Evolutionary conservation across 1,140 invertebrate genomes (phyloP), one percentile per base, ranked within the genome.

Genomic region (Nasonia vitripennis): DNA sequence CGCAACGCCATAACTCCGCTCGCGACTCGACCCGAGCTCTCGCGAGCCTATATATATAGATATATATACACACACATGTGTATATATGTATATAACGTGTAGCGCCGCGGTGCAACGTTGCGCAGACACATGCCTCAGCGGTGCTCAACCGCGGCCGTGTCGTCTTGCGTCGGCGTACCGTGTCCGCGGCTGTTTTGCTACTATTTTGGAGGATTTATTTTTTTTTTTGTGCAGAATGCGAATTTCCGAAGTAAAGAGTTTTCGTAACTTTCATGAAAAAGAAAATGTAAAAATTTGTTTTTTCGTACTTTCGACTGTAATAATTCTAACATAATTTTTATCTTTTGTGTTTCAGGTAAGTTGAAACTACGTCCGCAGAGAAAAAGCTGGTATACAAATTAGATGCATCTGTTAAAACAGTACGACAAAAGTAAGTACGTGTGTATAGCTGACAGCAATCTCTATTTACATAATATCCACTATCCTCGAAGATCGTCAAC

Each of bases 1-100:
- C 91, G 91, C 90, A 92, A 92, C 89, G 80, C 90, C 88, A 90
- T 92, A 90, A 90, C 87, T 88, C 86, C 84, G 84, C 87, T 84
- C 68, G 48, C 78, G 82, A 41, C 68, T 48, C 83, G 86, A 77
- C 17, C 81, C 82, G 83, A 78, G 77, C 55, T 85, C 87, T 45
- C 85, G 41, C 41, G 80, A 51, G 70, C 86, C 9, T 84, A 41
- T 73, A 55, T 86, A 34, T 74, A 27, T 27, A 27, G 0, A 27
- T 27, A 27, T 27, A n/a, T n/a, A n/a, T n/a, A n/a, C n/a, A 84
- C 20, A 48, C 31, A 34, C 73, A 31, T 48, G 48, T 14, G 55
- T 71, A 20, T 71, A 75, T 78, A 71, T 78, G 55, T 27, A 78
- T 55, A 51, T 27, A 27, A 27, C 14, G 55, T 62, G 14, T 51